A percentile compares a stretch with the other conserved stretches of the same genome.
phyloP scores from a whole-genome alignment of 1,140 invertebrate genomes.

The Mercenaria mercenaria region DNA sequence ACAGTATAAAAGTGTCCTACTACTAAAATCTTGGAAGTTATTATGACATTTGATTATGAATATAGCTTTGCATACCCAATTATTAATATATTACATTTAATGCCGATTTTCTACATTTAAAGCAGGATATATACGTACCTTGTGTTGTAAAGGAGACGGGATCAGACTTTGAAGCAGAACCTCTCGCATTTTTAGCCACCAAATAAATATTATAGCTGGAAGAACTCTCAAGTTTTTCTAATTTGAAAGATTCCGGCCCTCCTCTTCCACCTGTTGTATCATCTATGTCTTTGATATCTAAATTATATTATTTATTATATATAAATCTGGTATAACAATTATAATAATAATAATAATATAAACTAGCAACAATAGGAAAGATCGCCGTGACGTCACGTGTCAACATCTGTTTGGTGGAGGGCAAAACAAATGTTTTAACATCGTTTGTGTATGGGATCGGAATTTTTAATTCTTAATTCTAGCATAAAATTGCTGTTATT shows the following conservation, averaged over 20 bases:
- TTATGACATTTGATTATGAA: no score
- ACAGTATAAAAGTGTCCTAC: no score
- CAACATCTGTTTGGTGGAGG: no score
- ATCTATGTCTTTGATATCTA: not conserved
- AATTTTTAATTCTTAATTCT: not conserved
- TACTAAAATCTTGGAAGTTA: no score
- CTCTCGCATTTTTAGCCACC: not conserved
- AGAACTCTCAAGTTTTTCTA: not conserved
- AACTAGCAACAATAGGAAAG: no score
- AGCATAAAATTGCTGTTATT: no score
- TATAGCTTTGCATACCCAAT: no score
- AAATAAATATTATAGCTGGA: not conserved
- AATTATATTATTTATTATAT: not conserved
- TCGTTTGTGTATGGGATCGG: not conserved
- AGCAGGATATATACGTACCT: not conserved
- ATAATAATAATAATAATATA: not conserved
- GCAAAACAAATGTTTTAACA: not conserved
- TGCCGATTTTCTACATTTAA: no score
- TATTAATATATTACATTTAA: no score
- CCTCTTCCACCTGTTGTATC: not conserved
- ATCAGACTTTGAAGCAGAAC: not conserved
- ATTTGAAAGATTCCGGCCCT: not conserved
- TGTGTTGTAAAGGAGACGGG: not conserved
- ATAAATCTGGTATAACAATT: not conserved
- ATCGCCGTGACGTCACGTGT: no score